Conservation (phyloP, 1,140 invertebrate genomes). For the Chrysomallon squamiferum region DNA sequence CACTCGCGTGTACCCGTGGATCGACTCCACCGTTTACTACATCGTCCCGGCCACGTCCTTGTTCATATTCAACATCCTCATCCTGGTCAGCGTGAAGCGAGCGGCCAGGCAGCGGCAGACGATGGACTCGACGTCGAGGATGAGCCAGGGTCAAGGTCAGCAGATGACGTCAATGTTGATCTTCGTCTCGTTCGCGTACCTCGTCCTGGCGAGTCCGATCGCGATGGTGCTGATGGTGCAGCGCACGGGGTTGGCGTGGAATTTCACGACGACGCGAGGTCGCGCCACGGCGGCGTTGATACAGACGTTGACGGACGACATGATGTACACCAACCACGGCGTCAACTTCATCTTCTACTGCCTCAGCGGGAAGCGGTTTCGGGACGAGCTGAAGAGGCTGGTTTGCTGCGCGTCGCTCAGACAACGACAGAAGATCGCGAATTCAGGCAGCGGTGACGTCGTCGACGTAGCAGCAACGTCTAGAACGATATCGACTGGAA, state of each 20-base stretch:
- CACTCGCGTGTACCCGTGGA: constrained; percentile 11
- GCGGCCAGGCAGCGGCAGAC: not conserved
- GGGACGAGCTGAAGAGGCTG: constrained; percentile 6
- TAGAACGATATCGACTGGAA: too few species aligned
- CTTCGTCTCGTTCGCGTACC: constrained; percentile 20
- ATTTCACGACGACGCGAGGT: not conserved
- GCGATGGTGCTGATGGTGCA: constrained; percentile 12
- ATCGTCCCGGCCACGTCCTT: constrained; percentile 8
- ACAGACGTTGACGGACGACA: constrained; percentile 14
- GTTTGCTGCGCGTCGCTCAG: not conserved
- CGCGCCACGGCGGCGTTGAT: constrained; percentile 2
- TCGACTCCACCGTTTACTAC: constrained; percentile 10
- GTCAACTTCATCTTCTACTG: constrained; percentile 37
- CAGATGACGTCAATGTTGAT: constrained; percentile 16
- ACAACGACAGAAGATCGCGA: too few species aligned
- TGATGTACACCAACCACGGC: constrained; percentile 37
- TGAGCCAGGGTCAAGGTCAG: too few species aligned
- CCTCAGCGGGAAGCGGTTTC: constrained; percentile 22
- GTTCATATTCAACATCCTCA: constrained; percentile 5
- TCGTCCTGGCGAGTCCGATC: constrained; percentile 15
- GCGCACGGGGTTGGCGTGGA: constrained; percentile 4
- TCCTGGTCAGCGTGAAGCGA: not conserved
- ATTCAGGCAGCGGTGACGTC: too few species aligned
- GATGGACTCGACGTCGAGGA: not conserved
- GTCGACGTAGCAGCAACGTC: too few species aligned